Base-by-base conservation (phyloP, 92 coral and sea anemone species). In the Palythoa caribaeorum region DNA sequence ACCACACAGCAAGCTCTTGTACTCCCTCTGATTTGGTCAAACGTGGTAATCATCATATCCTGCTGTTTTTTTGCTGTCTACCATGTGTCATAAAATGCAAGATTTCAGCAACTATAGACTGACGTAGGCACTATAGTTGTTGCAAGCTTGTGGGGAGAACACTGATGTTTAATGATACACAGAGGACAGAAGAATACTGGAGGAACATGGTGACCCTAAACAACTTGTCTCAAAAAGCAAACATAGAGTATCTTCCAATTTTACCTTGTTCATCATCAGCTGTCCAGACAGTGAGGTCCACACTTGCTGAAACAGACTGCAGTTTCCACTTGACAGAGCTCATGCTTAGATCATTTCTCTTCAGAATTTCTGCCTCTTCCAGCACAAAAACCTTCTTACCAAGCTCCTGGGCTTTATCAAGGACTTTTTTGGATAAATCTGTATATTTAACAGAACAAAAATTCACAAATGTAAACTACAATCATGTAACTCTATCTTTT, bases 221-320 rank as follows among this genome's bases (percentile, higher is more conserved):
- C 50, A 0, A 44, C 50, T 44, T 8, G 5, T 44, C 7, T 44
- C 3, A 40, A 40, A 40, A 44, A 3, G 7, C 5, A 44, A 44
- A 44, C 50, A 44, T 44, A 44, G 0, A 44, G 50, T 0, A 2
- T 16, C 13, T 59, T 17, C 65, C 65, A 59, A 2, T 13, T 3
- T 11, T 70, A 93, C 96, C 96, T 79, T 94, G 95, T 62, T 96
- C 99, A 83, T 96, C 98, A 70, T 80, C 94, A 0, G 92, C 92
- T 66, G 98, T 90, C 99, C 99, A 95, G 11, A 96, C 98, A 85
- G 93, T 93, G 52, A 96, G 86, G 76, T 96, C 99, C 38, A 95
- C 92, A 75, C 99, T 93, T 17, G 99, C 96, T 35, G 99, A 92
- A 39, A 96, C 91, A 17, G 94, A 91, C 77, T 95, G 99, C 75